Percentiles rank a stretch among this genome's conserved stretches.
Conservation (phyloP, 2,888 invertebrate genomes). For the Lordiphosa fenestrarum region DNA sequence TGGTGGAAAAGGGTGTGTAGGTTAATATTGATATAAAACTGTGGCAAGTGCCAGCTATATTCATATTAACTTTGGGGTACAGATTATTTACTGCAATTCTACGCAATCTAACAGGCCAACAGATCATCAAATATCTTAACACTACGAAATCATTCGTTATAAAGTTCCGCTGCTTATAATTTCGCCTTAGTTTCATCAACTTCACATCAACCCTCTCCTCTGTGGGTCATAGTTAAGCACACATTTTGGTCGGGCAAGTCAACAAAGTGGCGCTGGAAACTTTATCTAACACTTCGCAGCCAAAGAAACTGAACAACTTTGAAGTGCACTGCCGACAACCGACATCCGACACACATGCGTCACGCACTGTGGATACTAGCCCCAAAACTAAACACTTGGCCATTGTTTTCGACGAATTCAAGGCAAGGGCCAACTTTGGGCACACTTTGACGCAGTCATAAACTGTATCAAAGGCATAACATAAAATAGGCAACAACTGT, state of each 20-base stretch:
- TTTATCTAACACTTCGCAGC: slow-evolving; percentile 57
- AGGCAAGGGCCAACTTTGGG: slow-evolving; percentile 43
- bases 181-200: too few species aligned
- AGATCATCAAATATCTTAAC: too few species aligned
- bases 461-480: slow-evolving; percentile 55
- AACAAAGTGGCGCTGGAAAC: slow-evolving; percentile 60
- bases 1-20: not conserved
- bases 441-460: slow-evolving; percentile 68
- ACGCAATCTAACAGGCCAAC: too few species aligned
- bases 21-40: slow-evolving; percentile 14
- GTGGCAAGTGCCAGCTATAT: too few species aligned
- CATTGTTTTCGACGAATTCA: slow-evolving; percentile 41
- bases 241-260: slow-evolving; percentile 51
- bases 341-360: slow-evolving; percentile 38
- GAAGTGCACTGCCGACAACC: slow-evolving; percentile 44
- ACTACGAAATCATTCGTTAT: too few species aligned
- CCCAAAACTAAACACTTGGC: slow-evolving; percentile 28
- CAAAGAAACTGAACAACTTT: slow-evolving; percentile 45
- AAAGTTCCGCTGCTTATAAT: too few species aligned
- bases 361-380: slow-evolving; percentile 50
- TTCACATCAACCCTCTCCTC: not conserved
- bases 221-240: slow-evolving; percentile 31
- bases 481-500: slow-evolving; percentile 57
- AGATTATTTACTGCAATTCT: too few species aligned
- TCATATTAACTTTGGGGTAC: too few species aligned